phyloP scores from a whole-genome alignment of 2,113 vertebrate genomes.

The Rissa tridactyla region DNA sequence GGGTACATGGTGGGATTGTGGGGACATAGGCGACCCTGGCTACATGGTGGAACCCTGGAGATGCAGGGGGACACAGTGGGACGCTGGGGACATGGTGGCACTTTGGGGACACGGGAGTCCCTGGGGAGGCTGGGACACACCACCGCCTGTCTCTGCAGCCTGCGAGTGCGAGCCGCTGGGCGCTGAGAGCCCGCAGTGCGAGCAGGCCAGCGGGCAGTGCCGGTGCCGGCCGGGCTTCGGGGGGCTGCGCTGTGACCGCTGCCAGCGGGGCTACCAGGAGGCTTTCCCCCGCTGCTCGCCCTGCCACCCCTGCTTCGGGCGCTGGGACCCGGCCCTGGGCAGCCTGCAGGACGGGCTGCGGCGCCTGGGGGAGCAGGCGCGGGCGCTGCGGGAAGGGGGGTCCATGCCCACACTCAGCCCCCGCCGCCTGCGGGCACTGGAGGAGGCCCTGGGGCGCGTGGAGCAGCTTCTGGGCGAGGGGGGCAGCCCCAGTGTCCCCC shows the following conservation, averaged over 20 bases:
- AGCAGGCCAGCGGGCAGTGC: conserved; percentile 76
- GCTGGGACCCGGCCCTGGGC: conserved; percentile 76
- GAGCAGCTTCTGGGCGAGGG: conserved; percentile 60
- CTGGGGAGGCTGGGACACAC: neutral
- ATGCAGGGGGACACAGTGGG: neutral
- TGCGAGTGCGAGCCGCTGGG: conserved; percentile 80
- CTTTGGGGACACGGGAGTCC: neutral
- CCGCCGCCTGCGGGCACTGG: conserved; percentile 71
- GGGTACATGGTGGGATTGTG: neutral
- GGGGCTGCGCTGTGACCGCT: conserved; percentile 75
- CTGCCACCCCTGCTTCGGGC: conserved; percentile 86
- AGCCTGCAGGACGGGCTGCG: conserved; percentile 68
- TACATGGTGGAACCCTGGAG: neutral
- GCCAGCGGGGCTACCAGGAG: conserved; percentile 80
- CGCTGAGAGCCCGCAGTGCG: conserved; percentile 75
- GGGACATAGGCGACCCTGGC: neutral
- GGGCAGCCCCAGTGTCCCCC: neutral
- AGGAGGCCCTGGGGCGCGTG: conserved; percentile 67
- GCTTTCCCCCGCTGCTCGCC: conserved; percentile 76
- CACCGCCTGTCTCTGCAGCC: conserved; percentile 40
- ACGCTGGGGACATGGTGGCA: neutral
- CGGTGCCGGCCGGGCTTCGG: conserved; percentile 73
- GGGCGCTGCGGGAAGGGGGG: conserved; percentile 64
- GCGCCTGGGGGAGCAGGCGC: conserved; percentile 32
- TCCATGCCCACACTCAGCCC: conserved; percentile 39